These are phyloP conservation scores for Alethe diademata DNA, from an alignment of 2,113 vertebrate genomes.

Conservation along the genomic window DNA sequence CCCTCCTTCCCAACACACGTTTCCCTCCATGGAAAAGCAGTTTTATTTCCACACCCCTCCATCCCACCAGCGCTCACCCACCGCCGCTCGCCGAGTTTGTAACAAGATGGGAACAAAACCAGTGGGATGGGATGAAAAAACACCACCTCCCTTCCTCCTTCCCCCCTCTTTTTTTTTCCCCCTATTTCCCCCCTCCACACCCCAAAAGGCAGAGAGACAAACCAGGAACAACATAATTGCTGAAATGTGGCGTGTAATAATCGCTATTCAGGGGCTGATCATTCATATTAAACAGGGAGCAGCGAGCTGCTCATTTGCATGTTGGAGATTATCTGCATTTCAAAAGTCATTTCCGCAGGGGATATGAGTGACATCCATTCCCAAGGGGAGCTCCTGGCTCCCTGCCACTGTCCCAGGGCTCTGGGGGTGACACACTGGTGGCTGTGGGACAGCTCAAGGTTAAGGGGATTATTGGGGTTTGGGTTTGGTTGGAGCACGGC, in stretches of 20 bases:
- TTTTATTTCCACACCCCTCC: neutral
- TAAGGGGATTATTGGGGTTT: neutral
- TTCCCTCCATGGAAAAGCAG: neutral
- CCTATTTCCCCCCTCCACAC: neutral
- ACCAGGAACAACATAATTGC: conserved; percentile 96
- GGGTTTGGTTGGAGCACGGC: neutral
- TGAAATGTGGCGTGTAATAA: conserved; percentile 97
- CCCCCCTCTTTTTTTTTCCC: neutral
- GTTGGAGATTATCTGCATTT: conserved; percentile 99
- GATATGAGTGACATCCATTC: conserved; percentile 97
- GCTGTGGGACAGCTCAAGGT: conserved; percentile 28
- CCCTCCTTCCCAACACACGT: neutral
- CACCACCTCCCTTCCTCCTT: neutral
- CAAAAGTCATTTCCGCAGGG: conserved; percentile 99
- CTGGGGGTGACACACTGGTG: conserved; percentile 2
- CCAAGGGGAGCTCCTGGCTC: conserved; percentile 81
- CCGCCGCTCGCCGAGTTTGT: neutral
- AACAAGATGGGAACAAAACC: neutral
- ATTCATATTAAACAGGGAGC: conserved; percentile 99
- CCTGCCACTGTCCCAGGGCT: conserved; percentile 81
- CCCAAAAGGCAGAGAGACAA: conserved; percentile 79
- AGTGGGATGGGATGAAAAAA: neutral
- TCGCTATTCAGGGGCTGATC: conserved; percentile 97
- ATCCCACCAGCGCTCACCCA: neutral
- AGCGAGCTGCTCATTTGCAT: conserved; percentile 99